Conservation (phyloP, 2,113 vertebrate genomes). For the Sebastes fasciatus region DNA sequence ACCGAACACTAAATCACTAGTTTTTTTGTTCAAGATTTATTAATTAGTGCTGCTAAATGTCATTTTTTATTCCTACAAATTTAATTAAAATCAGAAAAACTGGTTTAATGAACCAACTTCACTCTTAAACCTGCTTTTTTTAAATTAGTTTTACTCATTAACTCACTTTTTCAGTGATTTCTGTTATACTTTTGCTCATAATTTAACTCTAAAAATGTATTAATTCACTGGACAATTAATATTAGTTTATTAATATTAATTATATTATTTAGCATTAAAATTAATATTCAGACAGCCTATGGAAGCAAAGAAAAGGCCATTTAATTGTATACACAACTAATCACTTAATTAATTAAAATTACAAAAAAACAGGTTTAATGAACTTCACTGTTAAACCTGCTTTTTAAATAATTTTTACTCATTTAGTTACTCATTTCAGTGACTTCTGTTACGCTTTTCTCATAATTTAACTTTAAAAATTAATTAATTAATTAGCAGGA, state of each 20-base stretch:
- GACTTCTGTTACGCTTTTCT: no score
- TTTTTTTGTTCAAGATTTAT: neutral
- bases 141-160: neutral
- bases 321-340: neutral
- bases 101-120: neutral
- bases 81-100: neutral
- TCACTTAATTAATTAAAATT: neutral
- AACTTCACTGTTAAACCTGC: no score
- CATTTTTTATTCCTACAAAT: neutral
- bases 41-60: neutral
- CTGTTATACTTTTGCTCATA: neutral
- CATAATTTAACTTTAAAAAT: no score
- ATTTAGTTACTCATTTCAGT: no score
- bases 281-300: neutral
- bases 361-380: no score
- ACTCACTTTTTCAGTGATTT: neutral
- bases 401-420: no score
- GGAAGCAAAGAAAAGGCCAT: neutral
- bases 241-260: no score
- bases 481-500: no score
- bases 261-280: neutral
- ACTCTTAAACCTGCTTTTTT: neutral
- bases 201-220: no score
- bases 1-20: neutral
- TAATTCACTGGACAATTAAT: no score